These are phyloP conservation scores for Helleia helle DNA, from an alignment of 2,888 invertebrate genomes.

Conservation along the genomic window DNA sequence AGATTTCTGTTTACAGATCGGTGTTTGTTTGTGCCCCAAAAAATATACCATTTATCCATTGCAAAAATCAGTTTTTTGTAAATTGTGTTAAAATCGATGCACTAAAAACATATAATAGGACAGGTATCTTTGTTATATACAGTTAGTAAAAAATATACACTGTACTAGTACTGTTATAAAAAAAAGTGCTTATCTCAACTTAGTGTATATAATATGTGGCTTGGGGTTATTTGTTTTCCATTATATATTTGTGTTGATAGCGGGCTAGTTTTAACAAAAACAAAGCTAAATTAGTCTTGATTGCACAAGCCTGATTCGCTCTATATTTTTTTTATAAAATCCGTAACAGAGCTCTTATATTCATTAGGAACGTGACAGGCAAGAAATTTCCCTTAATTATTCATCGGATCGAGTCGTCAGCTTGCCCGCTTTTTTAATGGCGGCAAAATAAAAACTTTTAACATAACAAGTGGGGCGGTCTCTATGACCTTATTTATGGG, in stretches of 20 bases:
- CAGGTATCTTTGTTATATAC: too few species aligned
- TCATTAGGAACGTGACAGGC: constrained; percentile 67
- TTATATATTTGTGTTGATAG: neutral
- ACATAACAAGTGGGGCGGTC: constrained; percentile 64
- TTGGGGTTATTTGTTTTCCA: neutral
- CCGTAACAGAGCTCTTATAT: constrained; percentile 49
- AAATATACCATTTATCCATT: too few species aligned
- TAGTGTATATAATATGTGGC: too few species aligned
- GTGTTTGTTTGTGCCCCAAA: too few species aligned
- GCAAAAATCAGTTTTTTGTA: too few species aligned
- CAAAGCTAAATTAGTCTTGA: too few species aligned
- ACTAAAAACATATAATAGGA: too few species aligned
- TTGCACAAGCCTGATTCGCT: constrained; percentile 16
- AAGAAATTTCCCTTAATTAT: constrained; percentile 68
- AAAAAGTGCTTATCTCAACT: too few species aligned
- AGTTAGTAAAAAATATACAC: too few species aligned
- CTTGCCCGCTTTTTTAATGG: constrained; percentile 52
- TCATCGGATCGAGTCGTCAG: constrained; percentile 63
- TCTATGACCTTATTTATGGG: constrained; percentile 60
- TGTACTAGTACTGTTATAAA: too few species aligned
- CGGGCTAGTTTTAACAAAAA: neutral
- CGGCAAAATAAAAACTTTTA: constrained; percentile 59
- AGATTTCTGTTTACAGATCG: constrained; percentile 54
- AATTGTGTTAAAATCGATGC: too few species aligned
- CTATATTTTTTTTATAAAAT: constrained; percentile 29